phyloP scores from a whole-genome alignment of 2,113 vertebrate species.

The Chaetodon auriga region DNA sequence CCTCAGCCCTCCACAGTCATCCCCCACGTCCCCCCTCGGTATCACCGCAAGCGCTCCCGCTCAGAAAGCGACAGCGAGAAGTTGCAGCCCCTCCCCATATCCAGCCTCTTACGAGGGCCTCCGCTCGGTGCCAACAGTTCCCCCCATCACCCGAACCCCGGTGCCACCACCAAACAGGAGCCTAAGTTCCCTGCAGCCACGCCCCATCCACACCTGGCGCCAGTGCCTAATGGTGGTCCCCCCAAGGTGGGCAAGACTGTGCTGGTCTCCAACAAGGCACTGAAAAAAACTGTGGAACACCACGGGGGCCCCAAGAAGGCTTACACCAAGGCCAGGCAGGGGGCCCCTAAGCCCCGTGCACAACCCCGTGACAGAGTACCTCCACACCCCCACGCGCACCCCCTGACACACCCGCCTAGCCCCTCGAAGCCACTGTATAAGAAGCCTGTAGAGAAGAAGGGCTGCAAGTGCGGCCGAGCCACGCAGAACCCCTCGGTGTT shows the following conservation, averaged over 20 bases:
- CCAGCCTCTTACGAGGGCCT: slow-evolving; percentile 91
- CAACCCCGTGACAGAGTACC: slow-evolving; percentile 93
- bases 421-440: slow-evolving; percentile 98
- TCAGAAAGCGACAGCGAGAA: slow-evolving; percentile 99
- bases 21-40: slow-evolving; percentile 88
- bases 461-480: slow-evolving; percentile 98
- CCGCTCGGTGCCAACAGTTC: slow-evolving; percentile 85
- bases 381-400: slow-evolving; percentile 88
- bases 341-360: slow-evolving; percentile 93
- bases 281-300: slow-evolving; percentile 95
- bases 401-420: slow-evolving; percentile 87
- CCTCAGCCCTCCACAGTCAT: slow-evolving; percentile 88
- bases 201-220: slow-evolving; percentile 89
- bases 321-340: slow-evolving; percentile 93
- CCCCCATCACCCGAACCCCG: slow-evolving; percentile 86
- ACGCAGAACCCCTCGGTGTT: slow-evolving; percentile 99
- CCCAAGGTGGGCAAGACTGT: slow-evolving; percentile 94
- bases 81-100: slow-evolving; percentile 94
- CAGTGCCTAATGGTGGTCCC: slow-evolving; percentile 94
- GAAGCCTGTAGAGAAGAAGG: slow-evolving; percentile 98
- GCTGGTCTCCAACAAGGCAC: slow-evolving; percentile 90
- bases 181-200: slow-evolving; percentile 81
- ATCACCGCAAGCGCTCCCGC: slow-evolving; percentile 94
- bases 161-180: slow-evolving; percentile 89
- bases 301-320: slow-evolving; percentile 95